Percentiles rank a stretch among this genome's conserved stretches.
These are phyloP conservation scores for Chaitophorus viminalis DNA, from an alignment of 2,888 invertebrate genomes.

Conservation along the genomic window DNA sequence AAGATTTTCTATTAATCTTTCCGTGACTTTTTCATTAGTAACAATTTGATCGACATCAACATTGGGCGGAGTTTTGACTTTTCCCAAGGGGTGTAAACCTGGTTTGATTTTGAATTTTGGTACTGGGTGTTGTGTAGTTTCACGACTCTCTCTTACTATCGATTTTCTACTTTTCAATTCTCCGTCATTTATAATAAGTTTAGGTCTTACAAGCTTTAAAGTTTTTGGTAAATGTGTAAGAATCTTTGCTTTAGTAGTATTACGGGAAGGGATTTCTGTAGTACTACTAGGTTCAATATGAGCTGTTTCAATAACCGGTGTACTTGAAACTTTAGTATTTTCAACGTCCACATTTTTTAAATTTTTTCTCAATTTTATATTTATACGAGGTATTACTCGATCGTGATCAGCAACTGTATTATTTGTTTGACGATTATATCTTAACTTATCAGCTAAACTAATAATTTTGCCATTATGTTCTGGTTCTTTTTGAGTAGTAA, in stretches of 20 bases:
- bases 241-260: not conserved
- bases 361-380: conserved; percentile 18
- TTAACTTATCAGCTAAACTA: not conserved
- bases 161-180: not conserved
- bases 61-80: conserved; percentile 2
- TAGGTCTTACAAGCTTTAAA: not conserved
- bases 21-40: conserved; percentile 35
- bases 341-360: not conserved
- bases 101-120: conserved; percentile 5
- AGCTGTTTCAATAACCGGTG: not conserved
- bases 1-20: conserved; percentile 26
- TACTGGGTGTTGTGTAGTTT: conserved; percentile 10
- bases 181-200: not conserved
- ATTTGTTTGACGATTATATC: conserved; percentile 43
- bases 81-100: not conserved
- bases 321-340: not conserved
- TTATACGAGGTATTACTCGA: not conserved
- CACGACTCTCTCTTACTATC: conserved; percentile 6
- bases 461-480: not conserved
- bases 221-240: not conserved
- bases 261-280: not conserved
- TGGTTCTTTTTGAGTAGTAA: not conserved
- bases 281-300: not conserved
- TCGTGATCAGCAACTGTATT: not conserved
- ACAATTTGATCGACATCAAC: conserved; percentile 26